Conservation (phyloP, 1,140 invertebrate genomes). For the Belonocnema kinseyi region DNA sequence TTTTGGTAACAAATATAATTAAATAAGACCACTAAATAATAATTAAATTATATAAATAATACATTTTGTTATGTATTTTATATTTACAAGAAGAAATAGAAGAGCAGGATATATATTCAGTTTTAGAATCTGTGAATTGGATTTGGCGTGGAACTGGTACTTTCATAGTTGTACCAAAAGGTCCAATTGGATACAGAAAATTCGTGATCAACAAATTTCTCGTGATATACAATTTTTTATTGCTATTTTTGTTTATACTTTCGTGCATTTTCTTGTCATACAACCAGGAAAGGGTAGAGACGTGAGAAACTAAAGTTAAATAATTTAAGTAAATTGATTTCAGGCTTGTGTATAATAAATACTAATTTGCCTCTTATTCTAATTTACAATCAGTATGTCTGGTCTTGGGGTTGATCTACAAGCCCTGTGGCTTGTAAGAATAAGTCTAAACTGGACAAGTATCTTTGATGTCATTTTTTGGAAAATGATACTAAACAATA, state of each 20-base stretch:
- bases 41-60: too few relatives aligned
- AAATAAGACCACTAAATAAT: too few relatives aligned
- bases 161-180: constrained; percentile 1
- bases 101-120: not conserved
- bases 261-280: not conserved
- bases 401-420: not conserved
- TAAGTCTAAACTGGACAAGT: not conserved
- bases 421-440: not conserved
- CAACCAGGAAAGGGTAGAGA: not conserved
- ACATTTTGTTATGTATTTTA: too few relatives aligned
- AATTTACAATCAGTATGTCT: not conserved
- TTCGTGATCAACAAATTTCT: not conserved
- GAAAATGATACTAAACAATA: not conserved
- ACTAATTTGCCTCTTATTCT: not conserved
- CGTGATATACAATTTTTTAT: not conserved
- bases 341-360: not conserved
- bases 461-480: constrained; percentile 17
- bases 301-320: not conserved
- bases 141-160: not conserved
- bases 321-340: not conserved
- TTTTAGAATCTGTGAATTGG: not conserved
- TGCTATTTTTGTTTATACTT: not conserved
- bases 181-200: not conserved
- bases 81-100: not conserved
- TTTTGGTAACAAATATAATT: too few relatives aligned